Conservation (phyloP, 1,140 invertebrate species). For the Metaphire vulgaris region DNA sequence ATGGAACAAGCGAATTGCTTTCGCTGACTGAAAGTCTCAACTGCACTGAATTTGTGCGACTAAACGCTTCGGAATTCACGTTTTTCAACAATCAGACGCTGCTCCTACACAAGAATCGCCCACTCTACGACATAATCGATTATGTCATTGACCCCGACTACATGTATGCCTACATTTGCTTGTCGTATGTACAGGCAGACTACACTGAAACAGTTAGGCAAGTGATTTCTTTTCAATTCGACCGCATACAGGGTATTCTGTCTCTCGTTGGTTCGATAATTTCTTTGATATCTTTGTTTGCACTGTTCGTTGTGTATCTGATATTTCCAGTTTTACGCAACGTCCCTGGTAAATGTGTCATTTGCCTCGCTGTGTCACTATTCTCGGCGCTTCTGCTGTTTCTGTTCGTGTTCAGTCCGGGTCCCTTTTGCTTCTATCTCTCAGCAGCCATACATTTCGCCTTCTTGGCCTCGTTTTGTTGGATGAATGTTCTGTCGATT, state of each 20-base stretch:
- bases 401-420: slow-evolving; percentile 8
- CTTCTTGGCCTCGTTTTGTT: slow-evolving; percentile 57
- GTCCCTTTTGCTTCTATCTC: slow-evolving; percentile 36
- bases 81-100: slow-evolving; percentile 18
- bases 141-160: too few species aligned
- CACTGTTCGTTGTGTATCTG: slow-evolving; percentile 46
- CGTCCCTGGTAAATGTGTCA: slow-evolving; percentile 54
- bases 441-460: slow-evolving; percentile 54
- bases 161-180: too few species aligned
- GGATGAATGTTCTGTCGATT: slow-evolving; percentile 58
- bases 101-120: slow-evolving; percentile 5
- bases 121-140: slow-evolving; percentile 15
- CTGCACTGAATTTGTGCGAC: too few species aligned
- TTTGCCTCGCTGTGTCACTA: slow-evolving; percentile 51
- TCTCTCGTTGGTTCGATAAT: slow-evolving; percentile 33
- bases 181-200: too few species aligned
- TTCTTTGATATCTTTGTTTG: slow-evolving; percentile 34
- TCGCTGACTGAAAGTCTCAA: too few species aligned
- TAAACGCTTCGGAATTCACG: too few species aligned
- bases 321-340: slow-evolving; percentile 52
- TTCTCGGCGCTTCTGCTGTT: slow-evolving; percentile 53
- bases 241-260: slow-evolving; percentile 30
- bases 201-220: not conserved
- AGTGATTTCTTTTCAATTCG: slow-evolving; percentile 4
- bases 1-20: too few species aligned